Evolutionary conservation across 2,797 vertebrate genomes (phyloP).

Genomic region (Neosilurus mollespiculum): DNA sequence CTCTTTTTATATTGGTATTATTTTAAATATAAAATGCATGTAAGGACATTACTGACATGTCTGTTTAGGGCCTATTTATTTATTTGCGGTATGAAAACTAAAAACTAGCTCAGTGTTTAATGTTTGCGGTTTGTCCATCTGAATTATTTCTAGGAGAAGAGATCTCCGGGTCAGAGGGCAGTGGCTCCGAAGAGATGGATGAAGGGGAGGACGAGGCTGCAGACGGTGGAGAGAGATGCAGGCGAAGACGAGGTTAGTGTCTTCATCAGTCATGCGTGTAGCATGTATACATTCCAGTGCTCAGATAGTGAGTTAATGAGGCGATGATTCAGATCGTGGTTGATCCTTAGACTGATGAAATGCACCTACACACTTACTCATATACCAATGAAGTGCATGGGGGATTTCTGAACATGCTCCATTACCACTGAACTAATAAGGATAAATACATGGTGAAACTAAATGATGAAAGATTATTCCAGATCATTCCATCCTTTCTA

Average conservation of each 20-base stretch:
- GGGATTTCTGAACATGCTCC: background rate
- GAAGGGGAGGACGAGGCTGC: slow-evolving; percentile 85
- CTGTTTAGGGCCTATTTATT: background rate
- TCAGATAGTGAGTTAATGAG: background rate
- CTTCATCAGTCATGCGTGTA: background rate
- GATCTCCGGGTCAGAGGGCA: slow-evolving; percentile 93
- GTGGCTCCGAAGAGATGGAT: slow-evolving; percentile 91
- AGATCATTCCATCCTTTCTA: background rate
- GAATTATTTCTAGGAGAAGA: slow-evolving; percentile 82
- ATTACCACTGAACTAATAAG: background rate
- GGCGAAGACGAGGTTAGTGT: slow-evolving; percentile 82
- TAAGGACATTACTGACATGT: too few species aligned
- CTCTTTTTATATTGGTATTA: too few species aligned
- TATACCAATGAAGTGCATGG: background rate
- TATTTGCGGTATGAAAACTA: background rate
- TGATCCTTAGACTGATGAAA: background rate
- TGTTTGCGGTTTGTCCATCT: background rate
- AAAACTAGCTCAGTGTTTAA: background rate
- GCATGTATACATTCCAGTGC: background rate
- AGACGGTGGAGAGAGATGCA: slow-evolving; percentile 86
- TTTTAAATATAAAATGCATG: too few species aligned
- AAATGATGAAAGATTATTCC: background rate
- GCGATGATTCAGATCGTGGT: background rate
- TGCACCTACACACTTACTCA: background rate
- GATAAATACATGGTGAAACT: background rate